Conservation (phyloP, 1,140 invertebrate genomes). For the Cydia splendana region DNA sequence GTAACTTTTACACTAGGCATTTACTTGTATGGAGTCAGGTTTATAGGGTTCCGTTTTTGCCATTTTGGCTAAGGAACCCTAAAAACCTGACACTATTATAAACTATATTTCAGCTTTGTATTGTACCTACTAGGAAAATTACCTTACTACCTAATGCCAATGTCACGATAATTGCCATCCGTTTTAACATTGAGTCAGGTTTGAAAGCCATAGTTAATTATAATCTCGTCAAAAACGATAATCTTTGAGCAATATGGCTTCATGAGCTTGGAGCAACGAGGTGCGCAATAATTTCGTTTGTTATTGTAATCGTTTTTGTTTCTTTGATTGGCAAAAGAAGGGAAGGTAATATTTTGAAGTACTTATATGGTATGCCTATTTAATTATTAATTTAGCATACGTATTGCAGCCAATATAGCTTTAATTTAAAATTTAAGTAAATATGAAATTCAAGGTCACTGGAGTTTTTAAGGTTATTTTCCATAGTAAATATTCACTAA, state of each 20-base stretch:
- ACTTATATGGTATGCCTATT: too few relatives aligned
- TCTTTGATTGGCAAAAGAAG: too few relatives aligned
- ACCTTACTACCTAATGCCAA: background rate
- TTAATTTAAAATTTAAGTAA: too few relatives aligned
- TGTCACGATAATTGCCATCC: background rate
- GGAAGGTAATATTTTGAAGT: too few relatives aligned
- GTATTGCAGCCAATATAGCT: too few relatives aligned
- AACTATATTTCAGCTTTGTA: background rate
- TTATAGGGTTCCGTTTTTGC: too few relatives aligned
- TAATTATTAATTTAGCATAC: too few relatives aligned
- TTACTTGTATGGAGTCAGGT: too few relatives aligned
- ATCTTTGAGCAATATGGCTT: conserved; percentile 11
- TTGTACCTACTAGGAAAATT: background rate
- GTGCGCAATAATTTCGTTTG: too few relatives aligned
- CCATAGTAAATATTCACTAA: background rate
- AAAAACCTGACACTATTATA: background rate
- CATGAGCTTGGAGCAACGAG: background rate
- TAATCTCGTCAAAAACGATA: conserved; percentile 30
- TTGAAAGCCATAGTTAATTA: conserved; percentile 1
- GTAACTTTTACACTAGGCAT: too few relatives aligned
- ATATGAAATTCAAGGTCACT: too few relatives aligned
- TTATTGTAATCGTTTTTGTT: too few relatives aligned
- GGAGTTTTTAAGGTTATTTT: background rate
- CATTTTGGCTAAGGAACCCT: background rate
- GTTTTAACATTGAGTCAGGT: conserved; percentile 5